phyloP scores from a whole-genome alignment of 2,797 vertebrate species.

The Brachyrhaphis roseni region DNA sequence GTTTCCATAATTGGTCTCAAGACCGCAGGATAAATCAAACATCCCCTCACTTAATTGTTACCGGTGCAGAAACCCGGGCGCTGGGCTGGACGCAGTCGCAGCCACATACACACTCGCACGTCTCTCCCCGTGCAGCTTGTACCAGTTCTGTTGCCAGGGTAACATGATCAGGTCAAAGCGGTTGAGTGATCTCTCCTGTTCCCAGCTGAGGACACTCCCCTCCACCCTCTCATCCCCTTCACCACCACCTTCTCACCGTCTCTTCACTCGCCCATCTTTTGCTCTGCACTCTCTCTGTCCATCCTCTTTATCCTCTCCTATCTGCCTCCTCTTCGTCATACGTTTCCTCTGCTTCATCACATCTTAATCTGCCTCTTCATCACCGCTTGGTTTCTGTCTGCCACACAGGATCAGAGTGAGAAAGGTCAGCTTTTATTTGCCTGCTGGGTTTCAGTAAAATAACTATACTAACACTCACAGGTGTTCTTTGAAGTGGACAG shows the following conservation, averaged over 20 bases:
- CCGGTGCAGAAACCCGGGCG: slow-evolving; percentile 49
- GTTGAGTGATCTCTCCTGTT: slow-evolving; percentile 64
- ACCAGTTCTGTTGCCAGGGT: slow-evolving; percentile 74
- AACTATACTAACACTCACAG: neutral
- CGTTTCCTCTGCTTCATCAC: neutral
- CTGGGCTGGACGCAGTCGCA: slow-evolving; percentile 52
- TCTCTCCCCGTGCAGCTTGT: slow-evolving; percentile 60
- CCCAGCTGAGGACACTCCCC: slow-evolving; percentile 34
- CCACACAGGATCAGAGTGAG: slow-evolving; percentile 13
- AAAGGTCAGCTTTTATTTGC: neutral
- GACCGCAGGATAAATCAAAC: slow-evolving; percentile 44
- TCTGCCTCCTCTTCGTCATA: slow-evolving; percentile 27
- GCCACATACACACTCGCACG: slow-evolving; percentile 33
- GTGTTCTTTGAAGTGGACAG: neutral
- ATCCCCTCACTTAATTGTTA: slow-evolving; percentile 56
- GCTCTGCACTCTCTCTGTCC: slow-evolving; percentile 28
- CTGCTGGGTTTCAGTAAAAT: slow-evolving; percentile 17
- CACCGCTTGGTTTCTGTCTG: slow-evolving; percentile 24
- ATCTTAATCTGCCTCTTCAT: slow-evolving; percentile 31
- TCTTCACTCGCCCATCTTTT: neutral
- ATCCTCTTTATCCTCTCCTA: slow-evolving; percentile 34
- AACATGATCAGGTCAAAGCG: slow-evolving; percentile 72
- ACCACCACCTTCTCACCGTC: slow-evolving; percentile 10
- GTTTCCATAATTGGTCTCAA: slow-evolving; percentile 53
- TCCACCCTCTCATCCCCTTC: slow-evolving; percentile 12